A percentile compares a stretch with the other conserved stretches of the same genome.
Evolutionary conservation across 2,797 vertebrate genomes (phyloP).

Genomic region (Anguilla pacifica): DNA sequence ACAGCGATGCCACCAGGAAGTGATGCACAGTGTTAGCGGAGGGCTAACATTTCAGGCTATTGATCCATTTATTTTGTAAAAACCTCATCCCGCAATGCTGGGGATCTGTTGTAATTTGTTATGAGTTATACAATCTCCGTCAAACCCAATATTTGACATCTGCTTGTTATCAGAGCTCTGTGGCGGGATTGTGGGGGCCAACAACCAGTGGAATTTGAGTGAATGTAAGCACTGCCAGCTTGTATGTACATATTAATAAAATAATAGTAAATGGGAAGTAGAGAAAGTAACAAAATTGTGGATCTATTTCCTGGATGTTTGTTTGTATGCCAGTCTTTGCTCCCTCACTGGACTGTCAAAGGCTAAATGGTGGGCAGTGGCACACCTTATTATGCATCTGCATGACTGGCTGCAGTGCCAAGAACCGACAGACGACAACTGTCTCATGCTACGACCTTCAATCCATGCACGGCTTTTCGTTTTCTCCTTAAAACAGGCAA

Average conservation of each 20-base stretch:
- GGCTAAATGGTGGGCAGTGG: no score
- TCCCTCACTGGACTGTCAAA: no score
- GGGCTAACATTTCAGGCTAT: constrained; percentile 16
- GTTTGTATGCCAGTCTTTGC: no score
- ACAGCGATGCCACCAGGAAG: constrained; percentile 5
- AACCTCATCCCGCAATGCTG: constrained; percentile 33
- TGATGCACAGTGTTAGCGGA: background rate
- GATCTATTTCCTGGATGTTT: constrained; percentile 12
- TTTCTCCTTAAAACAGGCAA: no score
- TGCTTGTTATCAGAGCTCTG: constrained; percentile 16
- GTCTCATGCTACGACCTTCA: no score
- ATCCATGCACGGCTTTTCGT: no score
- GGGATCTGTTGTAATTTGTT: constrained; percentile 62
- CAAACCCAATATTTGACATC: constrained; percentile 56
- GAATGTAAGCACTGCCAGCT: constrained; percentile 30
- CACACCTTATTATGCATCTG: no score
- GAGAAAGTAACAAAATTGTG: constrained; percentile 32
- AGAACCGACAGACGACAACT: no score
- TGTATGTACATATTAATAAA: constrained; percentile 44
- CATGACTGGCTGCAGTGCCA: no score
- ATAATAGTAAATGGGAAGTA: constrained; percentile 35
- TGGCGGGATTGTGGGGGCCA: background rate
- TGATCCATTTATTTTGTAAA: constrained; percentile 15
- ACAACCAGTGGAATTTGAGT: constrained; percentile 48
- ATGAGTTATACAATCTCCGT: constrained; percentile 54